Conservation (phyloP, 2,113 vertebrate species). For the Sphyrna mokarran region DNA sequence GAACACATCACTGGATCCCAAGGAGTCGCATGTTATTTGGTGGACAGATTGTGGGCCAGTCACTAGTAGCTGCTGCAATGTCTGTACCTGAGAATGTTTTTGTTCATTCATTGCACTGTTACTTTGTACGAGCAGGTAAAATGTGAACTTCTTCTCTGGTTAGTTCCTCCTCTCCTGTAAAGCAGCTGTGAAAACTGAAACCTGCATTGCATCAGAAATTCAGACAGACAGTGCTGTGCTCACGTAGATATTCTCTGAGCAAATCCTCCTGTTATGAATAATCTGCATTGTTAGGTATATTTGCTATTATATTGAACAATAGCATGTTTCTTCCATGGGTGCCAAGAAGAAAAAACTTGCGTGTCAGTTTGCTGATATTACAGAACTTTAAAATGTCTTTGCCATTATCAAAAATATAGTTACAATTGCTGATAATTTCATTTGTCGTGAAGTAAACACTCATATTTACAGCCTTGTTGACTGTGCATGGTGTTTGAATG, state of each 20-base stretch:
- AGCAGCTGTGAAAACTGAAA: no score
- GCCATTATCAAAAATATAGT: no score
- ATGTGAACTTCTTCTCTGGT: neutral
- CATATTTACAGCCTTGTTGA: no score
- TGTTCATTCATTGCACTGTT: conserved; percentile 86
- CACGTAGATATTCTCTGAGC: neutral
- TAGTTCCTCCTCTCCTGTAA: neutral
- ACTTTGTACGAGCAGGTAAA: conserved; percentile 82
- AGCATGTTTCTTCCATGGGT: neutral
- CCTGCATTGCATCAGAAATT: neutral
- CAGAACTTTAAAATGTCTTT: no score
- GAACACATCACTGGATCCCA: conserved; percentile 83
- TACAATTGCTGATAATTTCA: no score
- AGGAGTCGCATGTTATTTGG: conserved; percentile 71
- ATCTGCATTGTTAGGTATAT: neutral
- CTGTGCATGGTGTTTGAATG: no score
- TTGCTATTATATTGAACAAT: neutral
- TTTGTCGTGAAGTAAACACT: no score
- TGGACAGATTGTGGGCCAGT: conserved; percentile 87
- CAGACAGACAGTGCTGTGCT: neutral
- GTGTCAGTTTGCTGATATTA: neutral
- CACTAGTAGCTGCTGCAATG: conserved; percentile 79
- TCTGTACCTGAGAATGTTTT: conserved; percentile 68
- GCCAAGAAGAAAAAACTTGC: neutral
- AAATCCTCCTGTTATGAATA: no score